phyloP scores from a whole-genome alignment of 2,888 invertebrate genomes.

The Synergus laeviventris region DNA sequence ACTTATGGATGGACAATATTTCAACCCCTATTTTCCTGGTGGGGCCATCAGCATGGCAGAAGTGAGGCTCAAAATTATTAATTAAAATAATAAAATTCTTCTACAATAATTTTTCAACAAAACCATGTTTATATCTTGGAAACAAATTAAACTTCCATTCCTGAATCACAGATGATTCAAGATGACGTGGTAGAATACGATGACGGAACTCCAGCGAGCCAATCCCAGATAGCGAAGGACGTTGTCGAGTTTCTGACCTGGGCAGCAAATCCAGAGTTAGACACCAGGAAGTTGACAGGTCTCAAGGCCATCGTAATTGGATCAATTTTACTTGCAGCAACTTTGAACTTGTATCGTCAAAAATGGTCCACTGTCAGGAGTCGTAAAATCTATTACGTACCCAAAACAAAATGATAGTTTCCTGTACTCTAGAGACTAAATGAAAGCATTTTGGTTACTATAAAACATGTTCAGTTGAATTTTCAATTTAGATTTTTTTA shows the following conservation, averaged over 20 bases:
- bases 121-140: neutral
- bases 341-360: conserved; percentile 88
- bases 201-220: conserved; percentile 94
- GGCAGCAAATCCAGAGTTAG: conserved; percentile 94
- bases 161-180: conserved; percentile 55
- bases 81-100: neutral
- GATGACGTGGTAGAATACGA: conserved; percentile 82
- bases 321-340: conserved; percentile 79
- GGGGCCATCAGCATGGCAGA: conserved; percentile 96
- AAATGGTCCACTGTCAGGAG: conserved; percentile 89
- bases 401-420: conserved; percentile 69
- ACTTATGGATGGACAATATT: conserved; percentile 92
- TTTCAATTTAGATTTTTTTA: neutral
- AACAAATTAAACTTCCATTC: neutral
- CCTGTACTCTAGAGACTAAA: neutral
- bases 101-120: neutral
- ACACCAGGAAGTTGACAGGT: conserved; percentile 88
- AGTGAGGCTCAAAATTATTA: conserved; percentile 72
- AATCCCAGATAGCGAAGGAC: conserved; percentile 97
- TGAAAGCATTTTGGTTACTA: neutral
- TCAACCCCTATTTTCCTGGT: conserved; percentile 98
- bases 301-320: conserved; percentile 86
- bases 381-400: conserved; percentile 87
- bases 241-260: conserved; percentile 94
- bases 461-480: neutral